Evolutionary conservation across 30 jellyfish, hydroid and myxozoan genomes (phyloP).

Genomic region (Aurelia sp.): DNA sequence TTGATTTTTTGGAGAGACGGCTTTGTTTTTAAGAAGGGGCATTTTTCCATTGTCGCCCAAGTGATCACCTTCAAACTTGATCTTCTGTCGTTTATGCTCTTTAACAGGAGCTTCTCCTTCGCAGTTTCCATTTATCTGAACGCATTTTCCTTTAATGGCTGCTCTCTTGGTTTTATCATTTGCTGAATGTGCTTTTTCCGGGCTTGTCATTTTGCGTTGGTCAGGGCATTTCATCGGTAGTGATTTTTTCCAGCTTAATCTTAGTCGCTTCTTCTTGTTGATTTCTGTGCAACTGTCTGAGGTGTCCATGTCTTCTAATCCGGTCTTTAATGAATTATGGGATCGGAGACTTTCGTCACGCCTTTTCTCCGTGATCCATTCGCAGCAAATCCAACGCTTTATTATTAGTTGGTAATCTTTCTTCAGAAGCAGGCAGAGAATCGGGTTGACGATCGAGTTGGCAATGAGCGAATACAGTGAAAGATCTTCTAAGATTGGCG

Average conservation of each 20-base stretch:
- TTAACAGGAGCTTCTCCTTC: too few relatives aligned
- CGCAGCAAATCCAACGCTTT: constrained; percentile 60
- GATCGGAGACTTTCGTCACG: constrained; percentile 53
- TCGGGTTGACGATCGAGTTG: constrained; percentile 86
- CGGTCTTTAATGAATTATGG: constrained; percentile 29
- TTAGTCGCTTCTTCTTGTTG: background rate
- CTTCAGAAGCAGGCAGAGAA: constrained; percentile 85
- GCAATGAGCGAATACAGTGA: constrained; percentile 54
- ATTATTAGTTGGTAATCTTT: constrained; percentile 69
- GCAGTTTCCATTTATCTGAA: too few relatives aligned
- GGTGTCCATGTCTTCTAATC: constrained; percentile 25
- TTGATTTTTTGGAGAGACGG: background rate
- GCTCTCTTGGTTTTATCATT: too few relatives aligned
- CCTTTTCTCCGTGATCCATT: constrained; percentile 13
- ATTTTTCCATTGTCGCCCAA: too few relatives aligned
- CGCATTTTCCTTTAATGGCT: too few relatives aligned
- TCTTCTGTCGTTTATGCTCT: too few relatives aligned
- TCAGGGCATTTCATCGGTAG: too few relatives aligned
- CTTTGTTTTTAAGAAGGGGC: background rate
- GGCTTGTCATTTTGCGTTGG: too few relatives aligned
- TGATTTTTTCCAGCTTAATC: too few relatives aligned
- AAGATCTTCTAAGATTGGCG: constrained; percentile 20
- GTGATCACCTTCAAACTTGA: too few relatives aligned
- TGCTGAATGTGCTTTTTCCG: too few relatives aligned
- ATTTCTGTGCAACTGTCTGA: constrained; percentile 2